These are phyloP conservation scores for Lycopodina hypogea DNA, from an alignment of 37 sponge, comb jelly and placozoan species.

Conservation along the genomic window DNA sequence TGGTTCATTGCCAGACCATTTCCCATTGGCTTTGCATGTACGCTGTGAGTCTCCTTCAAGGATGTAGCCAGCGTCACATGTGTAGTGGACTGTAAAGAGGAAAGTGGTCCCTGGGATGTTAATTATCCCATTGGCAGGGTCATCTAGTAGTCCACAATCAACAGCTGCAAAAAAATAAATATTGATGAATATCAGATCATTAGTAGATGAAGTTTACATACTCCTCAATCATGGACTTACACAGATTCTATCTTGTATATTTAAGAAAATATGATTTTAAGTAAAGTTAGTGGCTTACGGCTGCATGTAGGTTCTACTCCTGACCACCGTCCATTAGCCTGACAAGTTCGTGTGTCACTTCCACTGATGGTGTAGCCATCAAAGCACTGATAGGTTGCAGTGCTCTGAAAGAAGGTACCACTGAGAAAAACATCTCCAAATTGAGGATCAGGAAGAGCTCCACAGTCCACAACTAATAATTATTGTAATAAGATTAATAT, in stretches of 20 bases:
- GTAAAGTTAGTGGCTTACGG: slow-evolving; percentile 41
- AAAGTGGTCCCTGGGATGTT: slow-evolving; percentile 20
- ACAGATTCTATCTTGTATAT: no score
- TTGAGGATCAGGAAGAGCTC: not conserved
- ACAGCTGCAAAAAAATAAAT: slow-evolving; percentile 25
- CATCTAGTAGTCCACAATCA: slow-evolving; percentile 40
- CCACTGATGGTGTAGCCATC: slow-evolving; percentile 50
- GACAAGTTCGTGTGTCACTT: slow-evolving; percentile 23
- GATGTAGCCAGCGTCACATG: slow-evolving; percentile 42
- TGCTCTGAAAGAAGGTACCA: slow-evolving; percentile 19
- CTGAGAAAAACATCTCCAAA: slow-evolving; percentile 22
- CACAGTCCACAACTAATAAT: slow-evolving; percentile 7
- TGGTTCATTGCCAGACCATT: slow-evolving; percentile 59
- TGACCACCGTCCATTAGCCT: slow-evolving; percentile 59
- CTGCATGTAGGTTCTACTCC: slow-evolving; percentile 46
- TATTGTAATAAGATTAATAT: no score
- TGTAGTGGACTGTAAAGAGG: slow-evolving; percentile 27
- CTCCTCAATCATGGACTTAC: no score
- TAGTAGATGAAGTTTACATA: no score
- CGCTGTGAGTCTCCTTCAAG: slow-evolving; percentile 27
- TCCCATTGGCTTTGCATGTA: slow-evolving; percentile 40
- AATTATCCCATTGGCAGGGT: slow-evolving; percentile 42
- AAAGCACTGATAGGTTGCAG: slow-evolving; percentile 50
- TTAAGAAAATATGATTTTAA: no score
- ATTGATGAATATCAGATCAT: no score